Base-by-base conservation (phyloP, 1,140 invertebrate genomes). In the Probaryconus sp. region DNA sequence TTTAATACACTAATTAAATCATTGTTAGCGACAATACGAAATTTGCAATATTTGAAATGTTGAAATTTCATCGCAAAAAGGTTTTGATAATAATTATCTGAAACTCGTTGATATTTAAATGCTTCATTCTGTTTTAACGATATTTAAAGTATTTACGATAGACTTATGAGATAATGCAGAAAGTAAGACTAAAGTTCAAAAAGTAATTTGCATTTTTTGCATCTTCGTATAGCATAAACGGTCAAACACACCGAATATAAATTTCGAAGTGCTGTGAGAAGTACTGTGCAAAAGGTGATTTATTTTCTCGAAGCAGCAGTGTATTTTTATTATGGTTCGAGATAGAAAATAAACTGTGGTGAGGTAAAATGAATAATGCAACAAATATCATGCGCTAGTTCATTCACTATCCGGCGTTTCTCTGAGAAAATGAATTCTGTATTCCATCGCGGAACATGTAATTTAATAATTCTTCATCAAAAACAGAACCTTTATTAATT, bases 281-380 rank as follows among this genome's bases (percentile, higher is more conserved):
- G 43, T 30, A 45, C 26, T 60, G 55, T 37, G 51, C 50, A 37
- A 50, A 20, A 43, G 53, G 61, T 65, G 69, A 72, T 72, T 72
- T 72, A 72, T 72, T 72, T 72, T 65, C 69, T 53, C 40, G 31
- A 55, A 72, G 69, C 69, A 60, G 37, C 69, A 53, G 47, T 73
- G 70, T 73, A 67, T 73, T 73, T 73, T 74, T 67, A 67, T 74
- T 74, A 74, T 56, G 61, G 48, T 55, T 73, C 50, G 30, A 50
- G 56, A 74, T 74, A 67, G 55, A 74, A 74, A 74, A 67, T 74
- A 74, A 67, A 74, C 70, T 74, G 70, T 43, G 56, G 63, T 24
- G 43, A 67, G 51, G 51, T 74, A 64, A 68, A 74, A 74, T 74
- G 71, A 74, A 74, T 74, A 74, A 74, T 74, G 71, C 71, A 74